Conservation (phyloP, 1,140 invertebrate genomes). For the Drosophila kikkawai region DNA sequence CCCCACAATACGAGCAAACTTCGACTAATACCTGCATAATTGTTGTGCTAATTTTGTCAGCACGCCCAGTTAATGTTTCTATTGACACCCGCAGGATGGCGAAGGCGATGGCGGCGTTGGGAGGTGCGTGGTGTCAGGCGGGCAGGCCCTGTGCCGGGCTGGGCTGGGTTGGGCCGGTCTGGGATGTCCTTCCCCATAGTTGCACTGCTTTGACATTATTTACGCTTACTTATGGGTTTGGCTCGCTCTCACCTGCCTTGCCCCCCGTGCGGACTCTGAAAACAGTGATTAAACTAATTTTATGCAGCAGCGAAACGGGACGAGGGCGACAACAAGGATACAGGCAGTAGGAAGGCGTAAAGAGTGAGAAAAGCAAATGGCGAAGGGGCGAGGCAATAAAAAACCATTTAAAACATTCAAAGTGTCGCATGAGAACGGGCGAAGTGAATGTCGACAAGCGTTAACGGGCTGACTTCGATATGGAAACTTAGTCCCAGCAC, state of each 20-base stretch:
- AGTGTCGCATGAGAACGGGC: constrained; percentile 73
- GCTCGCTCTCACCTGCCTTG: constrained; percentile 34
- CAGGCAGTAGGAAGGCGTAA: neutral
- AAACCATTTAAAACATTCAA: constrained; percentile 83
- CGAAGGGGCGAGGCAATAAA: constrained; percentile 56
- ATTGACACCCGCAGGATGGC: constrained; percentile 65
- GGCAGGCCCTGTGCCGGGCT: neutral
- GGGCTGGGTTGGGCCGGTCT: constrained; percentile 1
- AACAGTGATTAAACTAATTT: constrained; percentile 83
- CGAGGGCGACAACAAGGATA: constrained; percentile 46
- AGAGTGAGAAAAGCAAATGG: constrained; percentile 12
- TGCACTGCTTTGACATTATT: constrained; percentile 82
- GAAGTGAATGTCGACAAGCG: constrained; percentile 51
- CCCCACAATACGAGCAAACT: constrained; percentile 49
- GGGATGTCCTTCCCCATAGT: constrained; percentile 28
- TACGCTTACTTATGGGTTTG: constrained; percentile 80
- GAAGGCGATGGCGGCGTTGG: neutral
- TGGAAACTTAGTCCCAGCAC: constrained; percentile 30
- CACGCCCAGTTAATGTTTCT: constrained; percentile 81
- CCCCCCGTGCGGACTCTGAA: constrained; percentile 51
- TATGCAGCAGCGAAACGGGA: constrained; percentile 62
- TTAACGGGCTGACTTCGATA: constrained; percentile 68
- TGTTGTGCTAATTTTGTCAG: constrained; percentile 79
- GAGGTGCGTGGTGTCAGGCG: constrained; percentile 3
- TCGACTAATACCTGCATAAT: constrained; percentile 78